Evolutionary conservation across 2,888 invertebrate genomes (phyloP), one percentile per base, ranked within the genome.

Genomic region (Scaptomyza reducta): DNA sequence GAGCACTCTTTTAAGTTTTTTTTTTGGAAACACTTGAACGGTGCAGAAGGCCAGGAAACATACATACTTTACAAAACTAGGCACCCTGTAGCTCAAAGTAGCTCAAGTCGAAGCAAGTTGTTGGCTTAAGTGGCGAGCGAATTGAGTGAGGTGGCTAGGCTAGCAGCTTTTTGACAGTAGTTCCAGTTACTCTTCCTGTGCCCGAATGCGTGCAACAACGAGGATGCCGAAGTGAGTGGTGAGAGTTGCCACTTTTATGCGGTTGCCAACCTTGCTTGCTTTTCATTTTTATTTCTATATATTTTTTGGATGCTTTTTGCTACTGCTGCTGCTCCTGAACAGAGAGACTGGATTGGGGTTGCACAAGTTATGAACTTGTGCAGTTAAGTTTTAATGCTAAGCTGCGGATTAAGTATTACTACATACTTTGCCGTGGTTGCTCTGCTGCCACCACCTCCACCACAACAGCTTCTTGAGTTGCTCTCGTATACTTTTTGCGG

Each of bases 351-450:
- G 25, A 1, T 31, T 44, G 53, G 50, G 59, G 47, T 50, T n/a
- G 63, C 70, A 67, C 72, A 83, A 84, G 87, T 87, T 88, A 83
- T 83, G 87, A 87, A 80, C 87, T 83, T 72, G 75, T 79, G 73
- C 63, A 87, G 88, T 75, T 70, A 87, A 88, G 88, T 84, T 87
- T 84, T 84, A 83, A 87, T 83, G 81, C 88, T 84, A 75, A 84
- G 84, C 84, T 69, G 61, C 50, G 79, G 88, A 84, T 84, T 84
- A 84, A 77, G 84, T 84, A 75, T 87, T 84, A 66, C 74, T 45
- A 46, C 77, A 77, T 77, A 88, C 88, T 84, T 84, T 88, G 84
- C 65, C 49, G 70, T 70, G 88, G 77, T 70, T 83, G 54, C 38
- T 71, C 40, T 83, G 51, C 38, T 71, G 63, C 58, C 58, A 42